These are phyloP conservation scores for Thunnus maccoyii DNA, from an alignment of 2,113 vertebrate genomes.

Conservation along the genomic window DNA sequence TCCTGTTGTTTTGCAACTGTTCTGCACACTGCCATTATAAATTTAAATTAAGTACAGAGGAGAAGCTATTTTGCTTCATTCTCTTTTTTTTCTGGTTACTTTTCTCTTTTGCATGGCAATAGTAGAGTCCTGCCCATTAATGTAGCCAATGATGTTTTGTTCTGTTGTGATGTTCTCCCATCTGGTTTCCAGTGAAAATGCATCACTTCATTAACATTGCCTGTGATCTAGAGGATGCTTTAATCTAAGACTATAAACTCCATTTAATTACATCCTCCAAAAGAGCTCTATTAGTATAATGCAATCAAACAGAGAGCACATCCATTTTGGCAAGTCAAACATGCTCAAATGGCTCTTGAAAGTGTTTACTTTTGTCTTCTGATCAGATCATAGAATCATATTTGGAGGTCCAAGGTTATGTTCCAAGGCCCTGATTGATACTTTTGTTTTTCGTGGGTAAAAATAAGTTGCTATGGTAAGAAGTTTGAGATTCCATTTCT, in stretches of 20 bases:
- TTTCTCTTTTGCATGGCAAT: conserved; percentile 61
- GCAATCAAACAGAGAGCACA: conserved; percentile 79
- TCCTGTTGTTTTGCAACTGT: conserved; percentile 10
- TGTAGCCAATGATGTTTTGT: conserved; percentile 73
- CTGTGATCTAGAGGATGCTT: conserved; percentile 87
- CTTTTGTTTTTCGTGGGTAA: conserved; percentile 44
- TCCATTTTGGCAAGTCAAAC: conserved; percentile 77
- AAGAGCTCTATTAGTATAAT: conserved; percentile 82
- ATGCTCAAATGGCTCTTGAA: conserved; percentile 69
- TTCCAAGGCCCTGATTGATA: conserved; percentile 44
- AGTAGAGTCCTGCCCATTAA: conserved; percentile 48
- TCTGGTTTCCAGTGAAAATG: conserved; percentile 86
- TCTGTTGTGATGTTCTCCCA: conserved; percentile 82
- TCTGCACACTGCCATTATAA: neutral
- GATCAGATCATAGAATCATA: conserved; percentile 64
- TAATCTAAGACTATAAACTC: conserved; percentile 89
- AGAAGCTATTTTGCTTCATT: neutral
- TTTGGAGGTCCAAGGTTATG: conserved; percentile 38
- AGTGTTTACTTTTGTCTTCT: conserved; percentile 70
- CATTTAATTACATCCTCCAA: conserved; percentile 87
- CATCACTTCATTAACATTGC: conserved; percentile 86
- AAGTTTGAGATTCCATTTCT: conserved; percentile 41
- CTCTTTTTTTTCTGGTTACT: neutral
- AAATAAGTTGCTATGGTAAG: conserved; percentile 50
- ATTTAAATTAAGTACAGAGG: conserved; percentile 13